Percentiles rank a stretch among this genome's conserved stretches.
These are phyloP conservation scores for Syrista parreyssii DNA, from an alignment of 2,888 invertebrate species.

Conservation along the genomic window DNA sequence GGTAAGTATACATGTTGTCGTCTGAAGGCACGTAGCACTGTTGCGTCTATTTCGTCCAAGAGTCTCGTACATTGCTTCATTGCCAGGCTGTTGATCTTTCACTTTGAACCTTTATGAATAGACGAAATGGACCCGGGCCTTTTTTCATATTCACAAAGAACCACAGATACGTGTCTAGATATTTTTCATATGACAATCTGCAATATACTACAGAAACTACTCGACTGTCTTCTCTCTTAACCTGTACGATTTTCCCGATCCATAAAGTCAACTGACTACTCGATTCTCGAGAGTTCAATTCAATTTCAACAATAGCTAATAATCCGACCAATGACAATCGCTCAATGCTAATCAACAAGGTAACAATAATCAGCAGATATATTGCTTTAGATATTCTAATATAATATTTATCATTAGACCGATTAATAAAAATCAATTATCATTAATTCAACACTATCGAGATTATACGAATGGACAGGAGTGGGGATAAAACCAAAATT, in stretches of 20 bases:
- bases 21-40: conserved; percentile 56
- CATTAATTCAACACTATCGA: not conserved
- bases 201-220: too few relatives aligned
- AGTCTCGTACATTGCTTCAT: not conserved
- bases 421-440: not conserved
- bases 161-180: too few relatives aligned
- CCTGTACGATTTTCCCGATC: too few relatives aligned
- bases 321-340: conserved; percentile 4
- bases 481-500: not conserved
- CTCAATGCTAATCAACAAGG: not conserved
- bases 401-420: not conserved
- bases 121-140: not conserved
- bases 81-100: not conserved
- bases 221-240: conserved; percentile 42
- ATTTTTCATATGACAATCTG: too few relatives aligned
- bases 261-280: conserved; percentile 25
- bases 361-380: too few relatives aligned
- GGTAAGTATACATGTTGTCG: conserved; percentile 44
- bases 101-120: not conserved
- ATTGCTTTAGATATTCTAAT: not conserved
- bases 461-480: too few relatives aligned
- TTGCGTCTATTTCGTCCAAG: conserved; percentile 54
- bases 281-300: not conserved
- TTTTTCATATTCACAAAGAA: too few relatives aligned
- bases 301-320: not conserved